Evolutionary conservation across 2,113 vertebrate genomes (phyloP), one percentile per base, ranked within the genome.

Genomic region (Lota lota): DNA sequence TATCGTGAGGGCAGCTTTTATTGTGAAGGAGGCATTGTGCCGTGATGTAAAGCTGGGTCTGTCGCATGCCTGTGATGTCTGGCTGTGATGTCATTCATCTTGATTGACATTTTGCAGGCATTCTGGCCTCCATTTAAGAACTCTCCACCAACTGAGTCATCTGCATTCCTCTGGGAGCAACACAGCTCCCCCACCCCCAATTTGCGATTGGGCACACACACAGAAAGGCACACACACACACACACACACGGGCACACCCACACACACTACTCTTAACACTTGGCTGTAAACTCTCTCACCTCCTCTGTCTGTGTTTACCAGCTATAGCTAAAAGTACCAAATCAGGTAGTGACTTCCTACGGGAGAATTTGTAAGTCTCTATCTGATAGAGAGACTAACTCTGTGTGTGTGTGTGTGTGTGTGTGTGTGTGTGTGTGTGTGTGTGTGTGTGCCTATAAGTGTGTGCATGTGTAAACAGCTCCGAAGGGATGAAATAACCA

Each of bases 61-160:
- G 69, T 66, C 63, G 74, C 80, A 86, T 68, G 66, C 73, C 40
- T 14, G 7, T 12, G 40, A 47, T 47, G 7, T 47, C 40, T 47
- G 77, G 68, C 70, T 61, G 64, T 82, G 67, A 81, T 70, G 83
- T 73, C 85, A 74, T 64, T 83, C 73, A 65, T 15, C 69, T 14
- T 84, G 86, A 90, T 56, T 84, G 90, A 87, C 87, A 86, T 82
- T 74, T 47, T 47, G 40, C 40, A 47, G 75, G 73, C 65, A 65
- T 70, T 74, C 84, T 69, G 20, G 40, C 70, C 59, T 67, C 36
- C 79, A 68, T 81, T 89, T 87, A 82, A 90, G 80, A 71, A 83
- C 82, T 83, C 88, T 81, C 87, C 80, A 74, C 75, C 74, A 78
- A 78, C 66, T 84, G 79, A 85, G 63, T 86, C 79, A 80, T 75